Conservation (phyloP, 2,797 vertebrate genomes). For the Poeciliopsis infans region DNA sequence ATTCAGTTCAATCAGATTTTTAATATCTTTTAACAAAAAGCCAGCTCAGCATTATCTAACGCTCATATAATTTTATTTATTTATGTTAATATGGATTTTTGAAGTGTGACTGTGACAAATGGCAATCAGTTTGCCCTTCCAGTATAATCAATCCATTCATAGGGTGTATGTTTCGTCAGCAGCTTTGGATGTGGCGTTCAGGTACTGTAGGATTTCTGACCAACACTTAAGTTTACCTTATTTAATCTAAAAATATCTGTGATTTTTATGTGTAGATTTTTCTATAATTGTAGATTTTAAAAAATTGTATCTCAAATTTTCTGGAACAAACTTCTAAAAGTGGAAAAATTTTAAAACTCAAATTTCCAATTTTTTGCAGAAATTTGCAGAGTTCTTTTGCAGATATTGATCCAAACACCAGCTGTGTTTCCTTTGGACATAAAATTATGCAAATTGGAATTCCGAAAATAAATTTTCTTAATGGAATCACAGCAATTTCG, state of each 20-base stretch:
- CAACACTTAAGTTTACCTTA: background rate
- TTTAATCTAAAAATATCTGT: background rate
- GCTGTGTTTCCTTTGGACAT: no score
- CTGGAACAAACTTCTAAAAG: no score
- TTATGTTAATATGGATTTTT: background rate
- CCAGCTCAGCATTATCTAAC: background rate
- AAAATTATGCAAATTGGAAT: no score
- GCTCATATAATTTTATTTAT: background rate
- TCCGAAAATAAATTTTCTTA: no score
- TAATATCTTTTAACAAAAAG: background rate
- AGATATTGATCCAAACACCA: no score
- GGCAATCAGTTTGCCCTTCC: background rate
- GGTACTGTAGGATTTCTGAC: background rate
- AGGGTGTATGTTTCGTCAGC: background rate
- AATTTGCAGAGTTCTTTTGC: no score
- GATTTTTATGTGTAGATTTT: no score
- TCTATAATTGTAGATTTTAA: no score
- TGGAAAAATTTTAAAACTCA: no score
- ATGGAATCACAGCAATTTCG: no score
- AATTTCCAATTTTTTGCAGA: no score
- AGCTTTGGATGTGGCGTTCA: background rate
- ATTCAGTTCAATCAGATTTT: background rate
- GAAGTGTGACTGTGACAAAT: background rate
- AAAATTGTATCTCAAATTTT: no score
- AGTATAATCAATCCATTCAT: slow-evolving; percentile 9